Percentiles rank a stretch among this genome's conserved stretches.
Evolutionary conservation across 2,797 vertebrate species (phyloP).

Genomic region (Poeciliopsis infans): DNA sequence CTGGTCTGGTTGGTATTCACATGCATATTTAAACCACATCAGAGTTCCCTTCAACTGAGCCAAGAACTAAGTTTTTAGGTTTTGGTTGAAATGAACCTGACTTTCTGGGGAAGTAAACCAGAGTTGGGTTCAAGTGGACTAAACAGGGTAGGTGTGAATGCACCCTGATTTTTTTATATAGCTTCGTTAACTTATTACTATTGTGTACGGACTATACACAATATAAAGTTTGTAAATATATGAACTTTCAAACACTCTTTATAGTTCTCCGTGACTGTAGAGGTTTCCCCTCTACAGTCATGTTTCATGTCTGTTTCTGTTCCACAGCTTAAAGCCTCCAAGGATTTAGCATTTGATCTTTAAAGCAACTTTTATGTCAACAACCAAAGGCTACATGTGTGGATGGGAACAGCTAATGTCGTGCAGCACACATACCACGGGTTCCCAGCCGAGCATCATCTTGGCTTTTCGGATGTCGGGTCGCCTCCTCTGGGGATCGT

Average conservation of each 20-base stretch:
- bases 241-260: neutral
- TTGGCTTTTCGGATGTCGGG: conserved; percentile 97
- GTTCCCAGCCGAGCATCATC: conserved; percentile 94
- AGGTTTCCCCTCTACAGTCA: neutral
- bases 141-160: no score
- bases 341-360: neutral
- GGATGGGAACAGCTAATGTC: neutral
- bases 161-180: neutral
- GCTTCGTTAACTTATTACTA: neutral
- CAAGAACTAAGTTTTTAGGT: no score
- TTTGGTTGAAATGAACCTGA: no score
- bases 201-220: neutral
- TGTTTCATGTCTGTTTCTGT: neutral
- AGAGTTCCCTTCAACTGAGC: no score
- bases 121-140: no score
- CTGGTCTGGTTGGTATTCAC: no score
- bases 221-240: no score
- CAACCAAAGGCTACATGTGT: neutral
- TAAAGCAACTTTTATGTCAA: neutral
- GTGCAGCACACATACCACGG: conserved; percentile 86
- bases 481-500: conserved; percentile 95
- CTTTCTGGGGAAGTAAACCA: no score
- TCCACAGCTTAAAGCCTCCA: neutral
- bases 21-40: no score
- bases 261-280: neutral